Evolutionary conservation across 2,797 vertebrate genomes (phyloP).

Genomic region (Myripristis murdjan): DNA sequence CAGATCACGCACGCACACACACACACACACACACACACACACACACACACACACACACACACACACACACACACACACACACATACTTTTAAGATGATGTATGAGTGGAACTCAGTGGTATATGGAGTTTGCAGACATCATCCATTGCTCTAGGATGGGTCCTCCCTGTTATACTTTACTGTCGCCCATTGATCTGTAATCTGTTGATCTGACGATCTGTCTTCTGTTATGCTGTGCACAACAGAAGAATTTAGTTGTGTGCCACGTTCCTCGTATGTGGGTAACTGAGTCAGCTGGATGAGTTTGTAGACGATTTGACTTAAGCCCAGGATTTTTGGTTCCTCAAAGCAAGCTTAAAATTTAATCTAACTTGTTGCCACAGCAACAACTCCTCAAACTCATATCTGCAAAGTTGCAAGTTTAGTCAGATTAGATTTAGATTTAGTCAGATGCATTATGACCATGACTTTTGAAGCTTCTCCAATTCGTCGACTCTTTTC

Average conservation of each 20-base stretch:
- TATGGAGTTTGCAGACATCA: background rate
- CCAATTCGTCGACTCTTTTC: too few relatives aligned
- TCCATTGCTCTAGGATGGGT: background rate
- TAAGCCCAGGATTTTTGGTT: background rate
- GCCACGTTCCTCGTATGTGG: background rate
- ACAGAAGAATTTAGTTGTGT: too few relatives aligned
- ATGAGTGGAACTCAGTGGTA: background rate
- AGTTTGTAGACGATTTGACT: too few relatives aligned
- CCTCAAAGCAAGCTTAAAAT: background rate
- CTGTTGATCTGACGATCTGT: too few relatives aligned
- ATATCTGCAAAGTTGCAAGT: too few relatives aligned
- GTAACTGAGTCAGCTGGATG: too few relatives aligned
- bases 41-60: background rate
- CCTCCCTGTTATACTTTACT: background rate
- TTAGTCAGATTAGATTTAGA: too few relatives aligned
- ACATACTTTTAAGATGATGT: background rate
- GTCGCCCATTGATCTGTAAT: background rate
- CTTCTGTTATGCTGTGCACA: too few relatives aligned
- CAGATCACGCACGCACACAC: slow-evolving; percentile 3
- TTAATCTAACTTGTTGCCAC: too few relatives aligned
- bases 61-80: slow-evolving; percentile 19
- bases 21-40: slow-evolving; percentile 3
- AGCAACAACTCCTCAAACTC: too few relatives aligned
- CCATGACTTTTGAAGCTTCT: too few relatives aligned
- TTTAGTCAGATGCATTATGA: too few relatives aligned